Conservation (phyloP, 2,888 invertebrate species). For the Phortica okadai region DNA sequence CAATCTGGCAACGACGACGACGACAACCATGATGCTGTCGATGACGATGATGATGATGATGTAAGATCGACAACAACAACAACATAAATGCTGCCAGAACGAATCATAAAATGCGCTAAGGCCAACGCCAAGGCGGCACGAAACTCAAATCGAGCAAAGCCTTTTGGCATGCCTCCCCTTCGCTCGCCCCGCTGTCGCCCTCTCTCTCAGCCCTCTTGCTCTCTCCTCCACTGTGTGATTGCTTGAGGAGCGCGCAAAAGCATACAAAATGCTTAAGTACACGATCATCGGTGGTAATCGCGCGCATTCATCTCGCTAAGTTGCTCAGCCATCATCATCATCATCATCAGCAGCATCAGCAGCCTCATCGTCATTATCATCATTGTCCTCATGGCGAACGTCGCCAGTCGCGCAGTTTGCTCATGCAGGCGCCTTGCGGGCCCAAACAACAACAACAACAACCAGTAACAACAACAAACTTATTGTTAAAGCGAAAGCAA, state of each 20-base stretch:
- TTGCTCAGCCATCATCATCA: background rate
- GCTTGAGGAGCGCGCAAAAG: background rate
- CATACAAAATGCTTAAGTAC: constrained; percentile 72
- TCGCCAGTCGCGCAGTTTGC: background rate
- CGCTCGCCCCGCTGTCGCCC: background rate
- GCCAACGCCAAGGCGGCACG: background rate
- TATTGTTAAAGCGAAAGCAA: background rate
- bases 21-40: background rate
- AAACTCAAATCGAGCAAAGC: background rate
- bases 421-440: constrained; percentile 42
- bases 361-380: background rate
- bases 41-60: background rate
- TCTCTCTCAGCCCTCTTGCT: background rate
- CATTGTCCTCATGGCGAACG: background rate
- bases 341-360: background rate
- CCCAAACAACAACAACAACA: constrained; percentile 36
- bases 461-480: background rate
- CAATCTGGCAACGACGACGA: constrained; percentile 14
- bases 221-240: background rate
- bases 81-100: constrained; percentile 23
- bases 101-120: constrained; percentile 26
- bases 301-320: constrained; percentile 60
- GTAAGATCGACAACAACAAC: background rate
- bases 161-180: background rate
- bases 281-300: constrained; percentile 68